Evolutionary conservation across 1,140 invertebrate species (phyloP).

Genomic region (Whitmania pigra): DNA sequence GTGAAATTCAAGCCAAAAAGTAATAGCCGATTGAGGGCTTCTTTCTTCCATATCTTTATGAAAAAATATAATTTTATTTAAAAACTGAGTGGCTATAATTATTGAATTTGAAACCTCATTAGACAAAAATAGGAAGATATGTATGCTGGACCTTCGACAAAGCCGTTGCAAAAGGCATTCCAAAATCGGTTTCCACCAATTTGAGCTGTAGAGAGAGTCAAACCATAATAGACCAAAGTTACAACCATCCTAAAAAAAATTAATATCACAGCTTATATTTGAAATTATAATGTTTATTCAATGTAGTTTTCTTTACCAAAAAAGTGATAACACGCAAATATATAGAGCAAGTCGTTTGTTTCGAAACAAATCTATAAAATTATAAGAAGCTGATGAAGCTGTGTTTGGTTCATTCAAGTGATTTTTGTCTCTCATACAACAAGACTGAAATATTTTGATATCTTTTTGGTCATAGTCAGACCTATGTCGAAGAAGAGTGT

Average conservation of each 20-base stretch:
- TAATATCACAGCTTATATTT: background rate
- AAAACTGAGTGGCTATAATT: background rate
- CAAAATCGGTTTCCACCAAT: conserved; percentile 38
- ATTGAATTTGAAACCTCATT: background rate
- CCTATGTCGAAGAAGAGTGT: background rate
- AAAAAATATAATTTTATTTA: background rate
- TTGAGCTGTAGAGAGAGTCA: conserved; percentile 46
- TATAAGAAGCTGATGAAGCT: background rate
- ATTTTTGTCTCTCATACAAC: background rate
- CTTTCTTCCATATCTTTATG: conserved; percentile 17
- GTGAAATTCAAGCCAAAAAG: conserved; percentile 5
- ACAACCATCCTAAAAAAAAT: conserved; percentile 50
- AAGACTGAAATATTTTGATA: background rate
- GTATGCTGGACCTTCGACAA: conserved; percentile 65
- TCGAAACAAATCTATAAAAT: too few species aligned
- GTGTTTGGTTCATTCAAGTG: background rate
- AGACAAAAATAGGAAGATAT: conserved; percentile 22
- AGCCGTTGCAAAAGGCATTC: conserved; percentile 44
- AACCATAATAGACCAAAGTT: conserved; percentile 51
- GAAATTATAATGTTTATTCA: conserved; percentile 31
- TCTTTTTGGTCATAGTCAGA: background rate
- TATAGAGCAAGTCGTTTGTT: too few species aligned
- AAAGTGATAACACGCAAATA: conserved; percentile 15
- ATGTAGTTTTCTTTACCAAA: conserved; percentile 24
- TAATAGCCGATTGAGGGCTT: conserved; percentile 9